Percentiles rank a stretch among this genome's conserved stretches.
phyloP scores from a whole-genome alignment of 2,797 vertebrate species.

The Amniataba percoides region DNA sequence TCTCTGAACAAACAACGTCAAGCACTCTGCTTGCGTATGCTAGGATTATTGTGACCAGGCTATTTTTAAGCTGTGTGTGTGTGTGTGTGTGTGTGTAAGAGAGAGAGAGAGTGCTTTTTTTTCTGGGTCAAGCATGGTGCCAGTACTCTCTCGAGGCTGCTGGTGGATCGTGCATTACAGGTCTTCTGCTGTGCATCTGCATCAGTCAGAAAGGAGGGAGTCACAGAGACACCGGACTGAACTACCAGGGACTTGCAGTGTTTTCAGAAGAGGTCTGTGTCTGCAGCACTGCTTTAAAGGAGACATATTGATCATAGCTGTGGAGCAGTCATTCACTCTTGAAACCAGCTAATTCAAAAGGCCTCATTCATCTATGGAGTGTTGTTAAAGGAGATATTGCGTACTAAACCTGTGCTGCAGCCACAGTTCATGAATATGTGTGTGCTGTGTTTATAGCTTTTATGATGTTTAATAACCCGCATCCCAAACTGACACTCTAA shows the following conservation, averaged over 20 bases:
- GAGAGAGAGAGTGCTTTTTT: constrained; percentile 66
- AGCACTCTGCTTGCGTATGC: constrained; percentile 81
- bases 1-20: constrained; percentile 79
- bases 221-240: constrained; percentile 26
- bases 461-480: background rate
- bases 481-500: background rate
- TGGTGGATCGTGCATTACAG: constrained; percentile 54
- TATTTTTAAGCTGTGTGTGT: constrained; percentile 78
- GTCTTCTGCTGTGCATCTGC: constrained; percentile 57
- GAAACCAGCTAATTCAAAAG: background rate
- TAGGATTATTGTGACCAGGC: constrained; percentile 81
- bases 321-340: background rate
- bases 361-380: constrained; percentile 10
- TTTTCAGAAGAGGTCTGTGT: background rate
- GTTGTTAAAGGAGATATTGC: constrained; percentile 6
- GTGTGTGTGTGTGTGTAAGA: constrained; percentile 44
- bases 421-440: background rate
- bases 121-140: constrained; percentile 81
- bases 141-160: constrained; percentile 65
- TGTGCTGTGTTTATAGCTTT: background rate
- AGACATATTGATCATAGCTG: constrained; percentile 15
- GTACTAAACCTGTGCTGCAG: background rate
- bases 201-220: constrained; percentile 41
- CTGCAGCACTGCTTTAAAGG: background rate
- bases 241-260: background rate